Evolutionary conservation across 2,113 vertebrate species (phyloP).

Genomic region (Archocentrus centrarchus): DNA sequence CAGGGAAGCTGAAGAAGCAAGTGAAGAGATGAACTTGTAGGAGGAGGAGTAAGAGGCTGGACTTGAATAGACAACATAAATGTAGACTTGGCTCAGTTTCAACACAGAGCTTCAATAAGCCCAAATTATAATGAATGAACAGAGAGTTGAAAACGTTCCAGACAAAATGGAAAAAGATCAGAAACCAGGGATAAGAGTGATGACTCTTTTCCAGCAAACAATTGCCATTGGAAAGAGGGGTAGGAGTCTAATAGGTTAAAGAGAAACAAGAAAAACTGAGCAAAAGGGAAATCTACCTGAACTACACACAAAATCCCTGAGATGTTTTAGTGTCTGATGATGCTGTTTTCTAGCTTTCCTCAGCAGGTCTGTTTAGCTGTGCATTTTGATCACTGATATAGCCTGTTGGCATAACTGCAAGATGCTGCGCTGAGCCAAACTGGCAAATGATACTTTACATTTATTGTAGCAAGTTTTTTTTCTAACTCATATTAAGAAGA

Average conservation of each 20-base stretch:
- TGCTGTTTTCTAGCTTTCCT: conserved; percentile 14
- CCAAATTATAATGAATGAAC: conserved; percentile 10
- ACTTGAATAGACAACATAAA: not conserved
- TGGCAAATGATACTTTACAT: conserved; percentile 15
- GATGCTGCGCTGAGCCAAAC: not conserved
- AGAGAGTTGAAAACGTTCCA: not conserved
- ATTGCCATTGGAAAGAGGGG: not conserved
- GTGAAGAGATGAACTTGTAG: not conserved
- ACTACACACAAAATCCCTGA: not conserved
- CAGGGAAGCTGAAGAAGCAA: not conserved
- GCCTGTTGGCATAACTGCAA: conserved; percentile 4
- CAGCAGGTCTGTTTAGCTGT: not conserved
- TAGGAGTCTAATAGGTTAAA: not conserved
- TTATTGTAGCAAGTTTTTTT: not conserved
- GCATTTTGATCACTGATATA: conserved; percentile 17
- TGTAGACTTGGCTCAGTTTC: not conserved
- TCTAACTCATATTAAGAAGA: not conserved
- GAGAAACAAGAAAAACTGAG: not conserved
- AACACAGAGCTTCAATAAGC: not conserved
- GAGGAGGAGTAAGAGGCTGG: not conserved
- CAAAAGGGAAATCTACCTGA: not conserved
- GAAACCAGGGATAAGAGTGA: not conserved
- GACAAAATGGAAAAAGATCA: conserved; percentile 2
- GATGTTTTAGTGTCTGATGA: not conserved
- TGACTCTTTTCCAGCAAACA: not conserved